phyloP scores from a whole-genome alignment of 2,888 invertebrate species.

The Petrolisthes cinctipes region DNA sequence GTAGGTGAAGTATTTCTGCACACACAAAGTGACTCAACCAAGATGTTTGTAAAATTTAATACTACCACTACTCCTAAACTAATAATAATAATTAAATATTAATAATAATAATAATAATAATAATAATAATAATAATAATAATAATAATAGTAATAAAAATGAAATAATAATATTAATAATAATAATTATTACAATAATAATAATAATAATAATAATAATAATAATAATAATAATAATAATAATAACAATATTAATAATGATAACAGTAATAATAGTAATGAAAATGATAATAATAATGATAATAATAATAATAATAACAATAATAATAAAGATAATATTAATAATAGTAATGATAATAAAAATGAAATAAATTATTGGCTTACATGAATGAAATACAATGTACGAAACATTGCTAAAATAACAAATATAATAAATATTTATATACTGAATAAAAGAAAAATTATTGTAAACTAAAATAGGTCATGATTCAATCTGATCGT shows the following conservation, averaged over 20 bases:
- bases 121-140: neutral
- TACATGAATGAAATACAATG: neutral
- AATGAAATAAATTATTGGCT: neutral
- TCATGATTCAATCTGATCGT: too few relatives aligned
- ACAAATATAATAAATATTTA: too few relatives aligned
- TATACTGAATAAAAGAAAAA: too few relatives aligned
- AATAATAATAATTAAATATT: too few relatives aligned
- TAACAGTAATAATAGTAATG: constrained; percentile 8
- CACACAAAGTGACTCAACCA: too few relatives aligned
- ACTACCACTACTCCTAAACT: too few relatives aligned
- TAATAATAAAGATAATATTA: neutral
- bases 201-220: neutral
- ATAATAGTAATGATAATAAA: neutral
- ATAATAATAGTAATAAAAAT: neutral
- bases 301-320: neutral
- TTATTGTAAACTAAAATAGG: too few relatives aligned
- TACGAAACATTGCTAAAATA: too few relatives aligned
- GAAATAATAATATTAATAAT: neutral
- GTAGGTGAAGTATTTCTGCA: too few relatives aligned
- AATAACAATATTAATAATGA: constrained; percentile 14
- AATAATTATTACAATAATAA: too few relatives aligned
- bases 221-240: constrained; percentile 23
- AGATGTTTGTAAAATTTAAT: too few relatives aligned
- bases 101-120: too few relatives aligned
- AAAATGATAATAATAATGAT: neutral